Evolutionary conservation across 2,888 invertebrate genomes (phyloP).

Genomic region (Nemoura dubitans): DNA sequence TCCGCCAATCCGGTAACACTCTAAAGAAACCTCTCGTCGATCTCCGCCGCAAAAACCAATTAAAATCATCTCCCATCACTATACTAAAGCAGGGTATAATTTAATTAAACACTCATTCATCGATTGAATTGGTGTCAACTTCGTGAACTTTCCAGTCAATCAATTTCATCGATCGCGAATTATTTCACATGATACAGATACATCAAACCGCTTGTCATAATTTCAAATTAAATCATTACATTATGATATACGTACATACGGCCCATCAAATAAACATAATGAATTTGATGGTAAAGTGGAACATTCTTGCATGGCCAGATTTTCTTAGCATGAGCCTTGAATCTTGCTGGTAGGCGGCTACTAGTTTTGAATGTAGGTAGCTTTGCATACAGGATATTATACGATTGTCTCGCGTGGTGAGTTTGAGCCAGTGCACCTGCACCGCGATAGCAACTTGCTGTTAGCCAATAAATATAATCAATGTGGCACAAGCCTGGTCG

Average conservation of each 20-base stretch:
- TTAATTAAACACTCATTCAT: neutral
- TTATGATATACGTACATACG: neutral
- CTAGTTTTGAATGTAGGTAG: neutral
- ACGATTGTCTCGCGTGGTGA: neutral
- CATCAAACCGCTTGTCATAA: neutral
- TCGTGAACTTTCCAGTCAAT: conserved; percentile 4
- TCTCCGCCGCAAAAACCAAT: neutral
- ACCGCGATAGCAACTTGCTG: neutral
- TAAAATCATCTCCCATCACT: neutral
- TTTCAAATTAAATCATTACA: neutral
- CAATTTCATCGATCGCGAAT: neutral
- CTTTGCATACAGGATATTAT: neutral
- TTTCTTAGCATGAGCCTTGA: neutral
- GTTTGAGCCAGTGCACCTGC: neutral
- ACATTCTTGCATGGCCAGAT: neutral
- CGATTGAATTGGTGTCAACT: neutral
- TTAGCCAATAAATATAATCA: neutral
- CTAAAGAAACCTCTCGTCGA: neutral
- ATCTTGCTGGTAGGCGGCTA: neutral
- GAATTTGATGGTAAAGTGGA: neutral
- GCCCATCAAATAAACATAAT: neutral
- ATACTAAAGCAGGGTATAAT: neutral
- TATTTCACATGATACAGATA: neutral
- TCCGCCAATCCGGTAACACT: too few relatives aligned
- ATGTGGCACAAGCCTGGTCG: neutral